Evolutionary conservation across 1,140 invertebrate genomes (phyloP), one percentile per base, ranked within the genome.

Genomic region (Tetramorium parvispinum): DNA sequence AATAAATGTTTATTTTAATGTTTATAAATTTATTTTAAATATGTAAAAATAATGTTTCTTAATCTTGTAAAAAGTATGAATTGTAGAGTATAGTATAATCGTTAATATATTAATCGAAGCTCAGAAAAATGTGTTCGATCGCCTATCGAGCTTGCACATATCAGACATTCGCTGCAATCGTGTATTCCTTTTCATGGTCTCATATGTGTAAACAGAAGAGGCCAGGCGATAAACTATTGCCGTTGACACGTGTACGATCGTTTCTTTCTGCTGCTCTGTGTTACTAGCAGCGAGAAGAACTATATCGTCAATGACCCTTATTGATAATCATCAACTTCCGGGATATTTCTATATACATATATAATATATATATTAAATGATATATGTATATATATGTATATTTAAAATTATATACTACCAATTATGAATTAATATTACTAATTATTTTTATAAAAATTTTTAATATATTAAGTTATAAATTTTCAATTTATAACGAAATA

Each of bases 141-240:
- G 32, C 37, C 7, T 57, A 76, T 76, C 73, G n/a, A 59, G 27
- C 53, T 57, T 43, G 21, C n/a, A 53, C 53, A 43, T 76, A 59
- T 76, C 73, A n/a, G 53, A 59, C 37, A 77, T 55, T 77, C 16
- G 37, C 37, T 61, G 55, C 53, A 43, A 21, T 77, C 53, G 21
- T 43, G 53, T 77, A 55, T 24, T 76, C 16, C n/a, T 59, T 53
- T 40, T 59, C 10, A 61, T 43, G 73, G 37, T 21, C 73, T 59
- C 16, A 13, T 55, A 43, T 10, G 13, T 77, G 37, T 61, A 77
- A 77, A 77, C 73, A 77, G 21, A 59, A 77, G 32, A 75, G 55
- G 37, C 16, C 37, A 61, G 1, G 21, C 16, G 55, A 77, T 77
- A 77, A 61, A 77, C 37, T 61, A 2, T 24, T 37, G 40, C 21